Evolutionary conservation across 2,888 invertebrate genomes (phyloP).

Genomic region (Netelia virgata): DNA sequence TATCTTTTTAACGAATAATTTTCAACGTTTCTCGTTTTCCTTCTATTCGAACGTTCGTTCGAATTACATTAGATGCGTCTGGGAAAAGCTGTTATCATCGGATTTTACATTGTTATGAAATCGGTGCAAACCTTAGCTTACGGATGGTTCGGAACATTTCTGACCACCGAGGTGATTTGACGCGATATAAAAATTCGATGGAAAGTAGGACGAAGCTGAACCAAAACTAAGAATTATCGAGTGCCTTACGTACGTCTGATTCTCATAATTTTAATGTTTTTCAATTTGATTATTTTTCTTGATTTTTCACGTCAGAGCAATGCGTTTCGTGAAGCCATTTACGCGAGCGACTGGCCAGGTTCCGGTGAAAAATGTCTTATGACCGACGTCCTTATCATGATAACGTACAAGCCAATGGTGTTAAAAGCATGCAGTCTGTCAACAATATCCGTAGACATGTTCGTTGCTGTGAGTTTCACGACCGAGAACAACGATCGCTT

Average conservation of each 20-base stretch:
- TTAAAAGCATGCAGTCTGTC: constrained; percentile 54
- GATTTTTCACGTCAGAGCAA: not conserved
- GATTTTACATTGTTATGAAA: constrained; percentile 55
- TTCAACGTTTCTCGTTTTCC: not conserved
- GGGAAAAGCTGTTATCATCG: not conserved
- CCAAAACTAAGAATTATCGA: not conserved
- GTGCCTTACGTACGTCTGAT: not conserved
- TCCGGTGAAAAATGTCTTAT: constrained; percentile 34
- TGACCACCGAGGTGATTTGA: constrained; percentile 57
- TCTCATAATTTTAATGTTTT: not conserved
- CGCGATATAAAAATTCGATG: not conserved
- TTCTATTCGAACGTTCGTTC: not conserved
- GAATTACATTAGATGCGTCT: not conserved
- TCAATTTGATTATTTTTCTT: not conserved
- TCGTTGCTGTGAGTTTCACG: constrained; percentile 49
- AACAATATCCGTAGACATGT: constrained; percentile 59
- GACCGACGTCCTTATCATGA: constrained; percentile 57
- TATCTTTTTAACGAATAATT: not conserved
- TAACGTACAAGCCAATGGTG: constrained; percentile 50
- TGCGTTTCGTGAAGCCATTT: constrained; percentile 8
- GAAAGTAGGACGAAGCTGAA: not conserved
- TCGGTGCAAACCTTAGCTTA: constrained; percentile 59
- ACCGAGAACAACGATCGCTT: not conserved
- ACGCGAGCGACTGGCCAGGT: constrained; percentile 43
- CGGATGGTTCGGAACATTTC: constrained; percentile 51